These are phyloP conservation scores for Watsonalla binaria DNA, from an alignment of 2,888 invertebrate genomes.

Conservation along the genomic window DNA sequence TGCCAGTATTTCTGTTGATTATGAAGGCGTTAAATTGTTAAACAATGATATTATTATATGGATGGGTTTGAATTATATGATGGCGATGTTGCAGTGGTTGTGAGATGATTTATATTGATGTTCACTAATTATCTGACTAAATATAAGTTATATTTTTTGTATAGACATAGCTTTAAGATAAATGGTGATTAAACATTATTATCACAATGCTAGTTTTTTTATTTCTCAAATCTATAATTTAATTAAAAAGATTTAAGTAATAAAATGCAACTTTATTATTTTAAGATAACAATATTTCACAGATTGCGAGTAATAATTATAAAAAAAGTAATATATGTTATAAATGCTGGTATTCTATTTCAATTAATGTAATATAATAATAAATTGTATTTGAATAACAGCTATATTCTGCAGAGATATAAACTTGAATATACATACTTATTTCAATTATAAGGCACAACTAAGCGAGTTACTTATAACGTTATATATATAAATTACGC, in stretches of 20 bases:
- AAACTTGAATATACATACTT: slow-evolving; percentile 2
- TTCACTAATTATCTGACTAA: slow-evolving; percentile 76
- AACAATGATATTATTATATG: slow-evolving; percentile 60
- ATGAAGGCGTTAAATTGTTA: slow-evolving; percentile 42
- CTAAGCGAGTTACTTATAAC: slow-evolving; percentile 31
- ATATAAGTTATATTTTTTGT: slow-evolving; percentile 77
- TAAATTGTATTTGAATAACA: too few relatives aligned
- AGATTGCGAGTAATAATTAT: not conserved
- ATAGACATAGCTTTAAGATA: slow-evolving; percentile 72
- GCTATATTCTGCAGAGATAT: not conserved
- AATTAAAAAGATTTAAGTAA: too few relatives aligned
- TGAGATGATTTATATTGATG: slow-evolving; percentile 77
- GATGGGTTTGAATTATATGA: slow-evolving; percentile 61
- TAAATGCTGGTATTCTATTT: too few relatives aligned
- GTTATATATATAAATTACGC: not conserved
- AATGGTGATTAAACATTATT: slow-evolving; percentile 71
- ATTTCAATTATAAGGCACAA: slow-evolving; percentile 41
- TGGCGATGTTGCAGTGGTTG: slow-evolving; percentile 74
- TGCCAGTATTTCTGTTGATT: slow-evolving; percentile 46
- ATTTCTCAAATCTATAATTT: not conserved
- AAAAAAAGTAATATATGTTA: too few relatives aligned
- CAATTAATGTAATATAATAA: too few relatives aligned
- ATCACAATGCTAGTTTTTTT: slow-evolving; percentile 37
- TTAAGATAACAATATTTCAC: not conserved
- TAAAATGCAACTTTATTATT: too few relatives aligned